Base-by-base conservation (phyloP, 30 jellyfish, hydroid and myxozoan species). In the Haliclystus octoradiatus region DNA sequence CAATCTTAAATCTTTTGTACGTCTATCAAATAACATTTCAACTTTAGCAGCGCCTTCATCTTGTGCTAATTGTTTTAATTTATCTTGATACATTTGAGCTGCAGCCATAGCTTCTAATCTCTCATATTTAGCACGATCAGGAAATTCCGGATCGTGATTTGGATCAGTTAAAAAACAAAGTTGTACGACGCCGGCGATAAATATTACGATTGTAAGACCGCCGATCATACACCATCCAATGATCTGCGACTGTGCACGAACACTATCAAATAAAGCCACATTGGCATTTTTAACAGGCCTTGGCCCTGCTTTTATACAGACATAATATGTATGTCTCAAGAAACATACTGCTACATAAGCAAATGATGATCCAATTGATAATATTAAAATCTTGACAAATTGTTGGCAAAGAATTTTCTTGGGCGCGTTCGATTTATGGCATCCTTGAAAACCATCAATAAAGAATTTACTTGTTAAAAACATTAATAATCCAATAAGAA, bases 11-110 rank as follows among this genome's bases (percentile, higher is more conserved):
- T 40, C 57, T 9, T 40, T 40, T 19, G 9, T 40, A 9, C 57
- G 9, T 19, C 19, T 19, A 19, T 40, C 57, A 40, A 40, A 40
- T 40, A 40, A 19, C 57, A 40, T 40, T 19, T 40, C 57, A 9
- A 40, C 57, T 40, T 40, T 40, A 19, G 57, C 57, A 5, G 57
- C 57, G 57, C 57, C 57, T 40, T 40, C 57, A 19, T 40, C 57
- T 19, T 40, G 14, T 9, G 57, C 57, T 19, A 40, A 19, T 19
- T 40, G 57, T 19, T 40, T 40, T 19, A 40, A 5, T 19, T 40
- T 40, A 19, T 40, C 57, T 9, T 40, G 57, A 19, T 5, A 40
- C 57, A 40, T 40, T 19, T 40, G 9, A 5, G 57, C 57, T 5
- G 57, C 57, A 19, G 57, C 57, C 57, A 40, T 40, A 19, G 57